These are phyloP conservation scores for Eurytoma californica DNA, from an alignment of 2,888 invertebrate species.

Conservation along the genomic window DNA sequence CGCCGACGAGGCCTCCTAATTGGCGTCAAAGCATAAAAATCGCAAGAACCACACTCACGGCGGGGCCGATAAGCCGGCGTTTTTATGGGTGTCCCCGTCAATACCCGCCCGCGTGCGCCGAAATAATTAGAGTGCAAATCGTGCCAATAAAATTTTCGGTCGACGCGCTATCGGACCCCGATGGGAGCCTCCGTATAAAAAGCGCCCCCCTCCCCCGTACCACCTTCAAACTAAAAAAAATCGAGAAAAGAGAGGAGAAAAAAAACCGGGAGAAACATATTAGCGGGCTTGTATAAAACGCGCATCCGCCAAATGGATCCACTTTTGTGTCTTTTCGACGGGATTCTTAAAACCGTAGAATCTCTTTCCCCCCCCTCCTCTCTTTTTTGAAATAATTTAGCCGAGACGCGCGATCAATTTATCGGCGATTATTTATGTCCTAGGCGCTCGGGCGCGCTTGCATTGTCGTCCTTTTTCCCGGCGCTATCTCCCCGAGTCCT, in stretches of 20 bases:
- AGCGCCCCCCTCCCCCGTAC: not conserved
- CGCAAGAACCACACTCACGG: too few relatives aligned
- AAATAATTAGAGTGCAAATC: slow-evolving; percentile 55
- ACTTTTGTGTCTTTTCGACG: slow-evolving; percentile 40
- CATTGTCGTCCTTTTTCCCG: slow-evolving; percentile 23
- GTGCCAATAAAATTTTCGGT: slow-evolving; percentile 52
- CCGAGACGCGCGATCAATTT: slow-evolving; percentile 44
- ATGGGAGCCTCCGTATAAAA: slow-evolving; percentile 10
- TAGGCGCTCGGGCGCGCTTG: slow-evolving; percentile 3
- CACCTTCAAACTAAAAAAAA: not conserved
- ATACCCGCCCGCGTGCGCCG: slow-evolving; percentile 7
- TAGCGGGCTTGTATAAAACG: not conserved
- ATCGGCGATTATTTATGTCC: slow-evolving; percentile 48
- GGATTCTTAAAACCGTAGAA: slow-evolving; percentile 32
- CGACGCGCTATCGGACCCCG: slow-evolving; percentile 11
- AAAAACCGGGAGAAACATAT: not conserved
- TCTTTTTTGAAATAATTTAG: slow-evolving; percentile 44
- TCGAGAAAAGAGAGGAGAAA: not conserved
- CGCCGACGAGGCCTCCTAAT: too few relatives aligned
- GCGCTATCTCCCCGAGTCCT: not conserved
- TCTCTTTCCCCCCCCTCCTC: not conserved
- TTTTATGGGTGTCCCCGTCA: not conserved
- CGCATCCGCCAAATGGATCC: slow-evolving; percentile 39
- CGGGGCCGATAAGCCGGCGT: too few relatives aligned
- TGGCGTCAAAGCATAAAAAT: too few relatives aligned